These are phyloP conservation scores for Drosophila histrio DNA, from an alignment of 2,888 invertebrate genomes.

Conservation along the genomic window DNA sequence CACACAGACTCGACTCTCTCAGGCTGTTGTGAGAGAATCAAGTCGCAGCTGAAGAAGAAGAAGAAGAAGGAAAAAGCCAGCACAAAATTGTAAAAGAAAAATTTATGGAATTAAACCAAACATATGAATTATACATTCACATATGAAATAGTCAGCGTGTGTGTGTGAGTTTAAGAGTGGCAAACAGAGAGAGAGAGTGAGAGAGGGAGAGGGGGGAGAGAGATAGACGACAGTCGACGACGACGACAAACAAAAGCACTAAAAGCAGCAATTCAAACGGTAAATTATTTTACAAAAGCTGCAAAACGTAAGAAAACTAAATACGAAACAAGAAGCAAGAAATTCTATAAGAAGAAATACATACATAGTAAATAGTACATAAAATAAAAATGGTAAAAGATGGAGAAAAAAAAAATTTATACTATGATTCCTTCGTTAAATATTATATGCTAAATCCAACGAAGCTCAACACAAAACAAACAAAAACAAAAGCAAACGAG, in stretches of 20 bases:
- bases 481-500: conserved; percentile 46
- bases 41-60: conserved; percentile 2
- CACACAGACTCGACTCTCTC: conserved; percentile 2
- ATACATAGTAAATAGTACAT: conserved; percentile 14
- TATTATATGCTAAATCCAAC: conserved; percentile 32
- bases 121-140: conserved; percentile 68
- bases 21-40: conserved; percentile 20
- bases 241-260: conserved; percentile 46
- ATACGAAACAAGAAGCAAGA: conserved; percentile 45
- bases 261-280: conserved; percentile 75
- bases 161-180: conserved; percentile 5
- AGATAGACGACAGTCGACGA: not conserved
- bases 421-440: conserved; percentile 39
- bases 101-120: conserved; percentile 75
- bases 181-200: conserved; percentile 2
- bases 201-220: conserved; percentile 3
- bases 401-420: conserved; percentile 17
- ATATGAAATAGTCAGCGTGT: conserved; percentile 26
- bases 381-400: not conserved
- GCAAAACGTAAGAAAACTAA: conserved; percentile 53
- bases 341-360: conserved; percentile 46
- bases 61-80: conserved; percentile 25
- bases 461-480: conserved; percentile 41
- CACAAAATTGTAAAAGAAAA: conserved; percentile 72
- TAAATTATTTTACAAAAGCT: conserved; percentile 77